Percentiles rank a stretch among this genome's conserved stretches.
Conservation (phyloP, 2,797 vertebrate species). For the Spinus pinus region DNA sequence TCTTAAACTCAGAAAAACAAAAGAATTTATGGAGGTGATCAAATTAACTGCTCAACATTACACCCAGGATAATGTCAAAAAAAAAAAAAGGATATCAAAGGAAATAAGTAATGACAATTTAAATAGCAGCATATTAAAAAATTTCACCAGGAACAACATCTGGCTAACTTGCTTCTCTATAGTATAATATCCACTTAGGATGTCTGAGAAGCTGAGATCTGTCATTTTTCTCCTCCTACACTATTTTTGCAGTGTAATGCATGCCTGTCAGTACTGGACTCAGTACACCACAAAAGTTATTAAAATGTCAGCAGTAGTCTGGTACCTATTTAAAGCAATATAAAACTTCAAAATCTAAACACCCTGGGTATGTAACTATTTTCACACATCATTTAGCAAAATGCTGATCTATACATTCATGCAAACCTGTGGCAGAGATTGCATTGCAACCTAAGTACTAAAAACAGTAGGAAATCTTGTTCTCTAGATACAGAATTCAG, state of each 20-base stretch:
- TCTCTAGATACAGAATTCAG: neutral
- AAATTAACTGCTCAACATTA: neutral
- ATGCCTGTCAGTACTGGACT: neutral
- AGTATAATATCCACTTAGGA: neutral
- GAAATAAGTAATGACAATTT: neutral
- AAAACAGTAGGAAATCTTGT: neutral
- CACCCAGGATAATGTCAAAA: rapidly evolving
- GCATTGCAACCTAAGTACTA: neutral
- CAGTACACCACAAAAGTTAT: neutral
- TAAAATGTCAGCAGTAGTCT: neutral
- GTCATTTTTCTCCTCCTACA: neutral
- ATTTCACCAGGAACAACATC: neutral
- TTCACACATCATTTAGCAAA: neutral
- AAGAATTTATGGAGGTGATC: neutral
- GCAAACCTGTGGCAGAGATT: neutral
- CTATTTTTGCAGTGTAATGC: neutral
- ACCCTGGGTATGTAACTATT: neutral
- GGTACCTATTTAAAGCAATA: neutral
- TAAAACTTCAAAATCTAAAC: neutral
- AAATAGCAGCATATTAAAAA: neutral
- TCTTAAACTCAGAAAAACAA: neutral
- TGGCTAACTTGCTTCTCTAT: neutral
- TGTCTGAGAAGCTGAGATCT: neutral
- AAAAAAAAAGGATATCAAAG: neutral
- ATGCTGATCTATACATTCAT: neutral